Percentiles rank a stretch among this genome's conserved stretches.
These are phyloP conservation scores for Baryphthengus martii DNA, from an alignment of 2,113 vertebrate genomes.

Conservation along the genomic window DNA sequence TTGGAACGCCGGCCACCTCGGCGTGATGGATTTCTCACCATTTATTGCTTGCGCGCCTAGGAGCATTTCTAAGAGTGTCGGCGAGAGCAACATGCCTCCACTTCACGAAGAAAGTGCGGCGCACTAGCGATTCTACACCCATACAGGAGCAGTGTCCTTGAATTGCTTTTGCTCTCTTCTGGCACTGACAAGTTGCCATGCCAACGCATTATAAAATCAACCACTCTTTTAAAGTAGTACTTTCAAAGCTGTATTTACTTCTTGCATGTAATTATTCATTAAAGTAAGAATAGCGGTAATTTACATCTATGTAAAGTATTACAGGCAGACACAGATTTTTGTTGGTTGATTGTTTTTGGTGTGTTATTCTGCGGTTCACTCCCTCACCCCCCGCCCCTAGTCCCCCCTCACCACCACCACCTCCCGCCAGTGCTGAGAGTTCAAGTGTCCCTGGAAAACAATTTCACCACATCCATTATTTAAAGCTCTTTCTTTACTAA, in stretches of 20 bases:
- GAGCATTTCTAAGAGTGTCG: not conserved
- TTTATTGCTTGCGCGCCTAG: not conserved
- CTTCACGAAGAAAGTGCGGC: not conserved
- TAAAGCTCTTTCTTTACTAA: conserved; percentile 81
- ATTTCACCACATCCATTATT: conserved; percentile 64
- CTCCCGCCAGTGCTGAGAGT: conserved; percentile 2
- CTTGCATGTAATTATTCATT: conserved; percentile 70
- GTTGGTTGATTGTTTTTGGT: conserved; percentile 20
- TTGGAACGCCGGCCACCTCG: not conserved
- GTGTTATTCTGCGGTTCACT: conserved; percentile 2
- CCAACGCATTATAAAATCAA: conserved; percentile 53
- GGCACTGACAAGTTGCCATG: conserved; percentile 30
- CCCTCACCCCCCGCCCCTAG: not conserved
- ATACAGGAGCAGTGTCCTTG: not conserved
- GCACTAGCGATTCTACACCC: not conserved
- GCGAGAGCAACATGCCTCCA: not conserved
- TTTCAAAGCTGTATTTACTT: conserved; percentile 72
- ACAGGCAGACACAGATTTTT: conserved; percentile 33
- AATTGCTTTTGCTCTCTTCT: conserved; percentile 5
- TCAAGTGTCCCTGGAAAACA: conserved; percentile 59
- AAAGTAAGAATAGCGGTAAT: conserved; percentile 68
- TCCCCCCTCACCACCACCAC: not conserved
- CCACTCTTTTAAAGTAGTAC: conserved; percentile 36
- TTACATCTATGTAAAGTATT: conserved; percentile 56
- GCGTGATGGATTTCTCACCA: not conserved